Evolutionary conservation across 2,113 vertebrate species (phyloP), one percentile per base, ranked within the genome.

Genomic region (Alethe diademata): DNA sequence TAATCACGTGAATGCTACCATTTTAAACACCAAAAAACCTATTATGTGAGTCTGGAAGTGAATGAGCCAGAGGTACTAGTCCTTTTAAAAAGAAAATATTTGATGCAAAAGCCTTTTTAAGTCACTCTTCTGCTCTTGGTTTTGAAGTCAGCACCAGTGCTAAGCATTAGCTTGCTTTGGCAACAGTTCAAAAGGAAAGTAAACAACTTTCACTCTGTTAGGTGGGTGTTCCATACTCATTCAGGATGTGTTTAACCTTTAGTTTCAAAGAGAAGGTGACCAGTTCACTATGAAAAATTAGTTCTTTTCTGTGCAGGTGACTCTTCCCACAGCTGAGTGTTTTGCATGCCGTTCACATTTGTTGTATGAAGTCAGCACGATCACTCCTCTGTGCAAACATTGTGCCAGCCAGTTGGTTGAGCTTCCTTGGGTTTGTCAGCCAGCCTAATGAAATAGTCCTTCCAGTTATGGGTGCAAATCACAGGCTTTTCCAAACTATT

Each of bases 331-430:
- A 19, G 33, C n/a, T 1, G 4, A 40, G n/a, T 19, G 47, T 58
- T 86, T 64, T 36, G 38, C 40, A 4, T 38, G 48, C 57, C 0
- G 0, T 56, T 82, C 62, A n/a, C 48, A 40, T 67, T 50, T 74
- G 12, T 33, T 5, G 1, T 13, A 17, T 2, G 23, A 57, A 75
- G 66, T 56, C 58, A 51, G 40, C 12, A 1, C 0, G 2, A 13
- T 91, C 10, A 0, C n/a, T 89, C 22, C 47, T 74, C 26, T 36
- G 19, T 29, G 38, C 47, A 31, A 19, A 40, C 19, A 3, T 28
- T 35, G 29, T 33, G 61, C 84, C 43, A 38, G 40, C 47, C 33
- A 11, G 60, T 48, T 81, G 73, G 17, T 15, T 85, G 73, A 72
- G 48, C 62, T 82, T 89, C 51, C 38, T 45, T 50, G 35, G 82